Evolutionary conservation across 2,888 invertebrate species (phyloP).

Genomic region (Sussaba pulchella): DNA sequence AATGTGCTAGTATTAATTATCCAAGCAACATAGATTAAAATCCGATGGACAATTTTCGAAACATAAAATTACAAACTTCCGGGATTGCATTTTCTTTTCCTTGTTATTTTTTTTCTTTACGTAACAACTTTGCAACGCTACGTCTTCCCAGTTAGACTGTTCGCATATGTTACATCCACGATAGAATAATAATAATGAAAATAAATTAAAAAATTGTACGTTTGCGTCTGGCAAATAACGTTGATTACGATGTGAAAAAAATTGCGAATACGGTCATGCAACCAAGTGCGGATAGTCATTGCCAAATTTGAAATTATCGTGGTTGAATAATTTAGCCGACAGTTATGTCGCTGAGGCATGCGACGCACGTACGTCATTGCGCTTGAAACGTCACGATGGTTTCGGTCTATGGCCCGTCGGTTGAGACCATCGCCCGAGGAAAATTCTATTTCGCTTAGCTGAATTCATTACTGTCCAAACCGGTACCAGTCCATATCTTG

Average conservation of each 20-base stretch:
- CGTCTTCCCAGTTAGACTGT: not conserved
- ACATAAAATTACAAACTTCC: not conserved
- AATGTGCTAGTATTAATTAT: too few relatives aligned
- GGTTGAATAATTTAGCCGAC: slow-evolving; percentile 44
- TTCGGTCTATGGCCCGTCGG: not conserved
- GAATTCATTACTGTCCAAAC: slow-evolving; percentile 48
- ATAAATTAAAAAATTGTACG: too few relatives aligned
- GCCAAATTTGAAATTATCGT: slow-evolving; percentile 37
- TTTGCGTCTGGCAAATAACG: too few relatives aligned
- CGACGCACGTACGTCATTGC: slow-evolving; percentile 34
- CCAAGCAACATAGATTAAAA: too few relatives aligned
- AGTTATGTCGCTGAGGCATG: slow-evolving; percentile 54
- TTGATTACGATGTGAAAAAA: too few relatives aligned
- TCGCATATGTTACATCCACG: not conserved
- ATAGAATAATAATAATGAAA: not conserved
- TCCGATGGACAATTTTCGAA: not conserved
- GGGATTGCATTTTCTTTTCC: not conserved
- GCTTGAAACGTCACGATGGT: slow-evolving; percentile 17
- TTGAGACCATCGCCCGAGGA: not conserved
- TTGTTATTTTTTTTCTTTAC: too few relatives aligned
- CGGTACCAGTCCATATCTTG: slow-evolving; percentile 51
- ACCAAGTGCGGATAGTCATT: slow-evolving; percentile 37
- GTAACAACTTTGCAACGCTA: not conserved
- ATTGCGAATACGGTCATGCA: not conserved
- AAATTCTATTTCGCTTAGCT: not conserved